These are phyloP conservation scores for Ypsolopha sequella DNA, from an alignment of 2,888 invertebrate genomes.

Conservation along the genomic window DNA sequence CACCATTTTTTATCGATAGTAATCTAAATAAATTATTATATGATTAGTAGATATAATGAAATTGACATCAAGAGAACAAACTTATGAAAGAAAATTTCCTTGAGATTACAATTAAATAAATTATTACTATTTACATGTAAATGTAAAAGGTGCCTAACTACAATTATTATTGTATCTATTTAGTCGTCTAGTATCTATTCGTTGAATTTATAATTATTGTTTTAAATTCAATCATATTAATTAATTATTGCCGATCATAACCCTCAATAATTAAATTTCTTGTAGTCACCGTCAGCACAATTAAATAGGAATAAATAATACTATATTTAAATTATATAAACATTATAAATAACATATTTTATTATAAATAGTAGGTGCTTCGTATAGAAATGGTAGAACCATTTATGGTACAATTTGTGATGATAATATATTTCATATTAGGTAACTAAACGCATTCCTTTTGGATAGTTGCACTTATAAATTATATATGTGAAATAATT, in stretches of 20 bases:
- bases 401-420: too few relatives aligned
- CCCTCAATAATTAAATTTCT: neutral
- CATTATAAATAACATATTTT: constrained; percentile 6
- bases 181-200: constrained; percentile 6
- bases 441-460: too few relatives aligned
- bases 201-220: constrained; percentile 9
- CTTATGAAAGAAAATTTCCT: too few relatives aligned
- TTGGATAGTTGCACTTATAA: too few relatives aligned
- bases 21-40: too few relatives aligned
- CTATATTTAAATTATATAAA: neutral
- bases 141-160: constrained; percentile 4
- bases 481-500: too few relatives aligned
- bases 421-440: too few relatives aligned
- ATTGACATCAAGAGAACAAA: too few relatives aligned
- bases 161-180: constrained; percentile 1
- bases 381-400: too few relatives aligned
- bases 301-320: neutral
- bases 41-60: too few relatives aligned
- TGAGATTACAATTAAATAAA: neutral
- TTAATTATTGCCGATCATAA: constrained; percentile 1
- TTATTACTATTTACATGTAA: neutral
- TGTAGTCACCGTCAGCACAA: neutral
- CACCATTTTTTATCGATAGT: neutral
- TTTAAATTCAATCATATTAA: constrained; percentile 3
- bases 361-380: neutral